Base-by-base conservation (phyloP, 2,797 vertebrate genomes). In the Nannoperca obscura region DNA sequence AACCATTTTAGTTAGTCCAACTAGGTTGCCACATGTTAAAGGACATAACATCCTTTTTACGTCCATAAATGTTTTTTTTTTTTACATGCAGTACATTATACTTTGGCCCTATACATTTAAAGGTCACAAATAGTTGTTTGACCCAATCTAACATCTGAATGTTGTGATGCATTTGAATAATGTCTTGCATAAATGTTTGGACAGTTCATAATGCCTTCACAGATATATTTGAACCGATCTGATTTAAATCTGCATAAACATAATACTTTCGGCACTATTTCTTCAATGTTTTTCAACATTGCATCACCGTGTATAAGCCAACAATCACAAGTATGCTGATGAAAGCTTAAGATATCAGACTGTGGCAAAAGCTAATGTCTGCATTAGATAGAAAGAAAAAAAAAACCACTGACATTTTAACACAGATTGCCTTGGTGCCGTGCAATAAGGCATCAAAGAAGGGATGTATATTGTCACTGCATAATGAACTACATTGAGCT, bases 401-500 rank as follows among this genome's bases (percentile, higher is more conserved):
- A 44, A 54, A 60, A 38, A 38, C 36, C 9, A 2, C 6, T 82
- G 79, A 88, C 84, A 86, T 90, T 92, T 91, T 84, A 82, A 88
- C 88, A 91, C 74, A 77, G 74, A 88, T 89, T 77, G 63, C 76
- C 78, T 75, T 47, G 61, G 81, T 59, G 78, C 70, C 82, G 84
- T 84, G 88, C 83, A 91, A 79, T 87, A 92, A 89, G 53, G 78
- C 89, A 76, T 93, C 81, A 90, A 86, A 87, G 78, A 82, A 77
- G 71, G 70, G 80, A 89, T 86, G 87, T 86, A 84, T 71, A 88
- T 90, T 92, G 90, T 92, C 89, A 86, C 82, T 75, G 90, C 81
- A 89, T 89, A 92, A 91, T 86, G 83, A 88, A 93, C 82, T 89
- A 89, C 81, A 85, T 74, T 65, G 30, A 64, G 78, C 87, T 85